These are phyloP conservation scores for Proterorhinus semilunaris DNA, from an alignment of 2,113 vertebrate genomes.

Conservation along the genomic window DNA sequence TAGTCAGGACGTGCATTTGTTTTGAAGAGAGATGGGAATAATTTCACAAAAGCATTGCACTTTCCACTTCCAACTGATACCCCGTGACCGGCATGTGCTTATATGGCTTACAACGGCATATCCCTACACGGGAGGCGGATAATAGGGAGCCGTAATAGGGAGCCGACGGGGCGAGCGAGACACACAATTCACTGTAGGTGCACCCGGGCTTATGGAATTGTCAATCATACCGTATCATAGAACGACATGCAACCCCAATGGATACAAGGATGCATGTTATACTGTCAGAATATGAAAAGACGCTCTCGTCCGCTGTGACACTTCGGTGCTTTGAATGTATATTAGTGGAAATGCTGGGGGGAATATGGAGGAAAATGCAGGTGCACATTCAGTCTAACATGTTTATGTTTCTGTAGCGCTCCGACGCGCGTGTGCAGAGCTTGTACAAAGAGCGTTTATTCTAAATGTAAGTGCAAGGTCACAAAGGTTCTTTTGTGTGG, in stretches of 20 bases:
- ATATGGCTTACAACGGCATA: conserved; percentile 1
- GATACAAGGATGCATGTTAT: conserved; percentile 10
- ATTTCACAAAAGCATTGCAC: too few relatives aligned
- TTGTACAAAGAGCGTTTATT: neutral
- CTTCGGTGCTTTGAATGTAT: neutral
- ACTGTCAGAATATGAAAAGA: conserved; percentile 12
- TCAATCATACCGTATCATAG: conserved; percentile 14
- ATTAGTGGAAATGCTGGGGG: neutral
- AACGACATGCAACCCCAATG: conserved; percentile 26
- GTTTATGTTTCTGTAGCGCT: neutral
- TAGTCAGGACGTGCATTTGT: too few relatives aligned
- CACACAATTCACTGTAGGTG: conserved; percentile 23
- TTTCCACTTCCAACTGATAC: too few relatives aligned
- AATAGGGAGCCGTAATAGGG: conserved; percentile 17
- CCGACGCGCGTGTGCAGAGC: neutral
- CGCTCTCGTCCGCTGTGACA: conserved; percentile 15
- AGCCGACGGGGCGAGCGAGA: neutral
- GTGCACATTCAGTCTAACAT: neutral
- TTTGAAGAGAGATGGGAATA: too few relatives aligned
- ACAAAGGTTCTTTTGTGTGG: neutral
- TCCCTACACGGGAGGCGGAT: neutral
- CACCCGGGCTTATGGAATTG: conserved; percentile 15
- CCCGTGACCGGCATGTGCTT: too few relatives aligned
- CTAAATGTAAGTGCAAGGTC: neutral
- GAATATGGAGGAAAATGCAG: neutral